Conservation (phyloP, 2,888 invertebrate genomes). For the Drosophila helvetica region DNA sequence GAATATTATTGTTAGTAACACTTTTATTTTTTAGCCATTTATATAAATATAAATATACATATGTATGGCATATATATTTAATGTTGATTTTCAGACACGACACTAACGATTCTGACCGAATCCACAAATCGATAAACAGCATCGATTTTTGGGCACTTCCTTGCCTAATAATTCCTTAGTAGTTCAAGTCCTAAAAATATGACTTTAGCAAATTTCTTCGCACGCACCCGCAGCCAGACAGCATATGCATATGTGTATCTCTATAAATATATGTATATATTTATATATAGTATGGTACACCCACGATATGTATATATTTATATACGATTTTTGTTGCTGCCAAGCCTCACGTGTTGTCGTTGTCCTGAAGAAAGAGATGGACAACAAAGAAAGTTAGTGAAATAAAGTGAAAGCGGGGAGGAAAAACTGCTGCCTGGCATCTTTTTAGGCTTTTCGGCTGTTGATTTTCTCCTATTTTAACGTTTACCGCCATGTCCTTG, state of each 20-base stretch:
- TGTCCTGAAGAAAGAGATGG: conserved; percentile 4
- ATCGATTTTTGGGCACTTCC: background rate
- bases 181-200: conserved; percentile 66
- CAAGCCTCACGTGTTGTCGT: conserved; percentile 62
- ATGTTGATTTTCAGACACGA: conserved; percentile 24
- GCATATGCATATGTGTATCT: background rate
- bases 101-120: background rate
- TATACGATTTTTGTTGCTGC: conserved; percentile 59
- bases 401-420: conserved; percentile 31
- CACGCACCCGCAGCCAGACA: conserved; percentile 45
- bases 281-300: conserved; percentile 8
- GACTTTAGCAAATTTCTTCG: conserved; percentile 54
- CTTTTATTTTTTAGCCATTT: background rate
- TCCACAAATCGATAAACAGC: background rate
- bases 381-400: conserved; percentile 23
- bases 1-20: background rate
- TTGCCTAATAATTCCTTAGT: conserved; percentile 60
- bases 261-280: conserved; percentile 1
- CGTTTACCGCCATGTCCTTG: conserved; percentile 27
- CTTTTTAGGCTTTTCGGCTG: conserved; percentile 67
- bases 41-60: background rate
- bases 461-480: conserved; percentile 64
- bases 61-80: background rate
- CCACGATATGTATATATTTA: background rate
- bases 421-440: conserved; percentile 66